phyloP scores from a whole-genome alignment of 2,113 vertebrate species.

The Cochlearius cochlearius region DNA sequence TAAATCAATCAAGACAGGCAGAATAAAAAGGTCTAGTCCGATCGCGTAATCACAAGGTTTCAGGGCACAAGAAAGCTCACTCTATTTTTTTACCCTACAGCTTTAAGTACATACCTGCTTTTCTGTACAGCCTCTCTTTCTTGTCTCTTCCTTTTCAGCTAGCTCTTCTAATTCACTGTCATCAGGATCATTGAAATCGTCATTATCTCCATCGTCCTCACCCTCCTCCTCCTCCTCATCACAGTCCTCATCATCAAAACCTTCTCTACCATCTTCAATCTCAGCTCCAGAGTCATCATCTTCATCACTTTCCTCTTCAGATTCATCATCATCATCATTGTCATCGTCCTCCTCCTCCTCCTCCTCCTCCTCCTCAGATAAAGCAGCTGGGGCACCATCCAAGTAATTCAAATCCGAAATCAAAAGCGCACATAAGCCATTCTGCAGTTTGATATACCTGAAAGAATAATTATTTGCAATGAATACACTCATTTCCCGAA shows the following conservation, averaged over 20 bases:
- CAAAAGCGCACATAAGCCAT: slow-evolving; percentile 89
- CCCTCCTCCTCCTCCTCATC: slow-evolving; percentile 78
- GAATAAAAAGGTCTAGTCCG: not conserved
- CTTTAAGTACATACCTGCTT: slow-evolving; percentile 83
- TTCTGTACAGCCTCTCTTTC: slow-evolving; percentile 81
- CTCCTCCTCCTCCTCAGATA: slow-evolving; percentile 73
- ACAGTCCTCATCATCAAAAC: slow-evolving; percentile 78
- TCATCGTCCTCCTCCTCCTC: slow-evolving; percentile 54
- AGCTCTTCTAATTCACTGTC: slow-evolving; percentile 78
- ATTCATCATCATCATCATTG: not conserved
- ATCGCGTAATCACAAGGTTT: not conserved
- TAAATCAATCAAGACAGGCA: not conserved
- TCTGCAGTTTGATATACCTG: slow-evolving; percentile 89
- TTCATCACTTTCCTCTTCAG: slow-evolving; percentile 72
- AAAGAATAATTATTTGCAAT: not conserved
- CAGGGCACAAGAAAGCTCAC: not conserved
- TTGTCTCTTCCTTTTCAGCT: slow-evolving; percentile 70
- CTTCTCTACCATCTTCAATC: slow-evolving; percentile 81
- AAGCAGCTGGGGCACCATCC: slow-evolving; percentile 62
- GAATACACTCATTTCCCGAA: not conserved
- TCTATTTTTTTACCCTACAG: not conserved
- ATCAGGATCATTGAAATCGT: slow-evolving; percentile 71
- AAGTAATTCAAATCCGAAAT: slow-evolving; percentile 88
- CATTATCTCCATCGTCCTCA: slow-evolving; percentile 77
- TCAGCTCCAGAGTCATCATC: slow-evolving; percentile 83